These are phyloP conservation scores for Notocelia uddmanniana DNA, from an alignment of 2,888 invertebrate genomes.

Conservation along the genomic window DNA sequence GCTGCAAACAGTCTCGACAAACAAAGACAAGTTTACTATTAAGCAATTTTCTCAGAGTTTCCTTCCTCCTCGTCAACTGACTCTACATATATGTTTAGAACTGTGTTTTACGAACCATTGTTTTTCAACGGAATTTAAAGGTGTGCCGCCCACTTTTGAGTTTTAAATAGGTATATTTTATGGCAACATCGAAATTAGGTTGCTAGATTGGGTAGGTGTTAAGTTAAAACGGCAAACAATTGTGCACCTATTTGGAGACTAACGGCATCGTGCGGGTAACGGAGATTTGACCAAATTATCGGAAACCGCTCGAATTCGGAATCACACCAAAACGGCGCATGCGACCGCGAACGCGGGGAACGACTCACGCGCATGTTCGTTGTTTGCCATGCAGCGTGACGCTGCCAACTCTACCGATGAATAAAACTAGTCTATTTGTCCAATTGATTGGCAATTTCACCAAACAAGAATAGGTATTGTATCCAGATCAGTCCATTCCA, in stretches of 20 bases:
- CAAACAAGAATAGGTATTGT: neutral
- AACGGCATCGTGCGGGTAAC: conserved; percentile 60
- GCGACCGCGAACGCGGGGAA: conserved; percentile 1
- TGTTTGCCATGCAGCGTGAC: conserved; percentile 1
- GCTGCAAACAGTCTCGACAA: conserved; percentile 67
- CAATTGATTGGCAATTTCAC: neutral
- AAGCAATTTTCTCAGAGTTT: conserved; percentile 34
- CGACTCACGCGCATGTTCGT: conserved; percentile 28
- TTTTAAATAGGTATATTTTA: neutral
- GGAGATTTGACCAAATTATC: conserved; percentile 73
- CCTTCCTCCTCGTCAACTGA: conserved; percentile 2
- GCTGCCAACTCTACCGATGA: neutral
- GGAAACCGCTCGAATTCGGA: conserved; percentile 70
- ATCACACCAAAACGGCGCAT: conserved; percentile 59
- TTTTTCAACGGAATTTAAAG: neutral
- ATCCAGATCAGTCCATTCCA: neutral
- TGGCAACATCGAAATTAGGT: neutral
- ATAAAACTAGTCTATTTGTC: neutral
- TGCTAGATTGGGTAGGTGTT: conserved; percentile 10
- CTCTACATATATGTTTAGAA: neutral
- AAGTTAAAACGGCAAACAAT: conserved; percentile 38
- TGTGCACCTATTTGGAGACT: conserved; percentile 43
- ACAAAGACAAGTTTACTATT: conserved; percentile 53
- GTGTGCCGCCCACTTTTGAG: neutral
- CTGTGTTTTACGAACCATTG: neutral